A percentile compares a stretch with the other conserved stretches of the same genome.
Evolutionary conservation across 2,888 invertebrate species (phyloP).

Genomic region (Netelia melanura): DNA sequence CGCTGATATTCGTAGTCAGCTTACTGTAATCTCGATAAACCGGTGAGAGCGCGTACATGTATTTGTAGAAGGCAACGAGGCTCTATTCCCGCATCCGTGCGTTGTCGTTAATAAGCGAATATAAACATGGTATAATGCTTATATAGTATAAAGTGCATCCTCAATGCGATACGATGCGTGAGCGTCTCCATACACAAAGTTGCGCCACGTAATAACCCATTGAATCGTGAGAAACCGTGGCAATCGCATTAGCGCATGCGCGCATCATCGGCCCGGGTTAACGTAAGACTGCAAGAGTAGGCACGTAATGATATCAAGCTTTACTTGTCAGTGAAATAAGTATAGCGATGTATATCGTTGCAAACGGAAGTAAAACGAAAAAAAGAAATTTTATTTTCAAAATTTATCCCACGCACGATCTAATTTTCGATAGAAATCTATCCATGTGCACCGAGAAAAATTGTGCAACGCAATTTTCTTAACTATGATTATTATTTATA

Average conservation of each 20-base stretch:
- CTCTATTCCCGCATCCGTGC: slow-evolving; percentile 50
- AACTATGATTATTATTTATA: too few species aligned
- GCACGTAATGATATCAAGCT: slow-evolving; percentile 48
- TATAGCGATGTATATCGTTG: not conserved
- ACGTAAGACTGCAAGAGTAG: slow-evolving; percentile 56
- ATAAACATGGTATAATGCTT: slow-evolving; percentile 44
- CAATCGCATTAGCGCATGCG: slow-evolving; percentile 63
- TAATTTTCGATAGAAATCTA: too few species aligned
- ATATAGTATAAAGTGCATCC: slow-evolving; percentile 52
- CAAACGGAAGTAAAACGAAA: not conserved
- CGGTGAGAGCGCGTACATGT: slow-evolving; percentile 41
- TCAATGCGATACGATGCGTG: slow-evolving; percentile 62
- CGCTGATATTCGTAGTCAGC: slow-evolving; percentile 53
- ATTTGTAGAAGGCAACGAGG: slow-evolving; percentile 25
- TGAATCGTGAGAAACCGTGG: slow-evolving; percentile 67
- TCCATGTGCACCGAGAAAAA: too few species aligned
- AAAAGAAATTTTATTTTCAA: not conserved
- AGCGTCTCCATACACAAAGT: slow-evolving; percentile 46
- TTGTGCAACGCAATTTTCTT: too few species aligned
- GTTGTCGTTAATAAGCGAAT: slow-evolving; percentile 58
- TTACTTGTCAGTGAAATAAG: not conserved
- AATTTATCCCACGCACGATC: not conserved
- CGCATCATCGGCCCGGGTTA: slow-evolving; percentile 59
- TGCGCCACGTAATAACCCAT: slow-evolving; percentile 63
- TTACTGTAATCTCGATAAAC: slow-evolving; percentile 63